Evolutionary conservation across 2,797 vertebrate species (phyloP), one percentile per base, ranked within the genome.

Genomic region (Discoglossus pictus): DNA sequence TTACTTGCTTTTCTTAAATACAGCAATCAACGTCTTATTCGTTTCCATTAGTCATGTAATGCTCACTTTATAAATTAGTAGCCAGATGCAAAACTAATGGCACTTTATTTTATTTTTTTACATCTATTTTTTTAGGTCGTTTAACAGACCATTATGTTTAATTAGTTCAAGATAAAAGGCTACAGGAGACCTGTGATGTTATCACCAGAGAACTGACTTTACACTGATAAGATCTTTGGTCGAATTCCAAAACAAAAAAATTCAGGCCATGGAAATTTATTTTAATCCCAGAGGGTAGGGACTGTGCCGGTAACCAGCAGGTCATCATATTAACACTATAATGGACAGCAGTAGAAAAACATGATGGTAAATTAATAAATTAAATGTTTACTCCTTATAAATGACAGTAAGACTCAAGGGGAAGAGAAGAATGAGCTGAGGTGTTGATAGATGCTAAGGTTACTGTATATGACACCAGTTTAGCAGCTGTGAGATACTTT

Each of bases 351-450:
- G 27, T 8, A 31, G 27, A 31, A 31, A 31, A 31, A 31, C 27
- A n/a, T n/a, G n/a, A n/a, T n/a, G n/a, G n/a, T n/a, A n/a, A n/a
- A n/a, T n/a, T n/a, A n/a, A n/a, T n/a, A n/a, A n/a, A n/a, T n/a
- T n/a, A n/a, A n/a, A n/a, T n/a, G n/a, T n/a, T 51, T 36, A 6
- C 20, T 50, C 47, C 58, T 61, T 50, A 18, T 40, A 44, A 23
- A 10, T 52, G 65, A 52, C 31, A 52, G 36, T 31, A 20, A 52
- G 36, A 60, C 17, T 39, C 24, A 25, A 68, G 56, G 12, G 12
- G 38, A 48, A 25, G 54, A 48, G 24, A 5, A 65, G 51, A 21
- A 39, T 20, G 7, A 11, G n/a, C 20, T 54, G 25, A 47, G 47
- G 56, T 68, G 55, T 36, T 61, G 51, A 38, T 18, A 61, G 47